phyloP scores from a whole-genome alignment of 2,888 invertebrate genomes.

The Drosophila borealis region DNA sequence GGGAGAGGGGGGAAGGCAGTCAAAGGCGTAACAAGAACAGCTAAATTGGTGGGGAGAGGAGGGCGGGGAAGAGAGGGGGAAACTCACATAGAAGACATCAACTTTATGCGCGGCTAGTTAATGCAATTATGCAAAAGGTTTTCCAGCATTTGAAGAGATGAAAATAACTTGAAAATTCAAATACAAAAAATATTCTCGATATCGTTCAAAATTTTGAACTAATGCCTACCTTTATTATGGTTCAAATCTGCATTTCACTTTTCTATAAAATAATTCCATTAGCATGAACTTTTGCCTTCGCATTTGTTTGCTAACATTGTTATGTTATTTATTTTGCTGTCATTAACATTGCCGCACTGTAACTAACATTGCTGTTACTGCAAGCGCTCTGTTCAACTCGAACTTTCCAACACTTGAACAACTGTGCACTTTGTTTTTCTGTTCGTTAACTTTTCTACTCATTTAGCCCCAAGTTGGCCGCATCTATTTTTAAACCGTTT shows the following conservation, averaged over 20 bases:
- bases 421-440: slow-evolving; percentile 5
- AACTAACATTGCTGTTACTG: neutral
- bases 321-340: slow-evolving; percentile 3
- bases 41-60: slow-evolving; percentile 25
- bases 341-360: slow-evolving; percentile 1
- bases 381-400: neutral
- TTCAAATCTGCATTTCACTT: too few species aligned
- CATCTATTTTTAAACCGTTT: slow-evolving; percentile 34
- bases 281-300: too few species aligned
- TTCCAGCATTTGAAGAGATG: neutral
- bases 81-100: slow-evolving; percentile 5
- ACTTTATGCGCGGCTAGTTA: slow-evolving; percentile 23
- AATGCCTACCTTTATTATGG: too few species aligned
- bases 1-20: neutral
- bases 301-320: neutral
- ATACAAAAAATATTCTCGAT: too few species aligned
- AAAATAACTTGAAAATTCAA: neutral
- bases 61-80: neutral
- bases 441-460: slow-evolving; percentile 22
- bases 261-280: too few species aligned
- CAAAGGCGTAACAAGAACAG: neutral
- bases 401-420: slow-evolving; percentile 17
- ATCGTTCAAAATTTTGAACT: too few species aligned
- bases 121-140: slow-evolving; percentile 23
- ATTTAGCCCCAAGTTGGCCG: slow-evolving; percentile 24